Conservation (phyloP, 1,140 invertebrate genomes). For the Ridgeia piscesae region DNA sequence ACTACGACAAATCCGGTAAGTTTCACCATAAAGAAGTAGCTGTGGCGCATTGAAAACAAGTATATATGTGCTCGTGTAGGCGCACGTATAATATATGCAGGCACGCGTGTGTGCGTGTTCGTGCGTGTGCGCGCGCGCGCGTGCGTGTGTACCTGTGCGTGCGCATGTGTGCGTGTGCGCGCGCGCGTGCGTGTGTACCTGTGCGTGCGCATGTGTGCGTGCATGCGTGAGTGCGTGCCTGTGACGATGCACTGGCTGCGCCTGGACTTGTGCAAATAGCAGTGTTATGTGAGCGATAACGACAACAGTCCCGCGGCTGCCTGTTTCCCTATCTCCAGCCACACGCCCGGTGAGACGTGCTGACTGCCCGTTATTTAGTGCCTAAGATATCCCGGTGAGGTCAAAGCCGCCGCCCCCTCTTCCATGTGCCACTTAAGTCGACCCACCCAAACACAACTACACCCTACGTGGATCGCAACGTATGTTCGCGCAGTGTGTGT, state of each 20-base stretch:
- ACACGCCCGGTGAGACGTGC: neutral
- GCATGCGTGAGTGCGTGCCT: too few relatives aligned
- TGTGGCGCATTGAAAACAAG: neutral
- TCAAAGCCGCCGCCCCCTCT: neutral
- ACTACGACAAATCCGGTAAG: too few relatives aligned
- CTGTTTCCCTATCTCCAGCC: neutral
- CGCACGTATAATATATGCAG: too few relatives aligned
- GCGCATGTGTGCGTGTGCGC: too few relatives aligned
- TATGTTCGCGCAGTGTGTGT: neutral
- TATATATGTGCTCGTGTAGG: neutral
- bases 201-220: too few relatives aligned
- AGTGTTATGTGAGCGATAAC: neutral
- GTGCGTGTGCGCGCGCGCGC: neutral
- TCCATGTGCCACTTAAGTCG: neutral
- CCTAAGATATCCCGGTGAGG: neutral
- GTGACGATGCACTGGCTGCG: too few relatives aligned
- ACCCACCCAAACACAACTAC: neutral
- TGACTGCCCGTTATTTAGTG: neutral
- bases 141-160: neutral
- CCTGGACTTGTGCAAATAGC: neutral
- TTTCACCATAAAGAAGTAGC: neutral
- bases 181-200: too few relatives aligned
- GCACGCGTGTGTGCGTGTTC: too few relatives aligned
- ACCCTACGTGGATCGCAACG: neutral
- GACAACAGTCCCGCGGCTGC: neutral